phyloP scores from a whole-genome alignment of 2,113 vertebrate species.

The Halcyon malimbica region DNA sequence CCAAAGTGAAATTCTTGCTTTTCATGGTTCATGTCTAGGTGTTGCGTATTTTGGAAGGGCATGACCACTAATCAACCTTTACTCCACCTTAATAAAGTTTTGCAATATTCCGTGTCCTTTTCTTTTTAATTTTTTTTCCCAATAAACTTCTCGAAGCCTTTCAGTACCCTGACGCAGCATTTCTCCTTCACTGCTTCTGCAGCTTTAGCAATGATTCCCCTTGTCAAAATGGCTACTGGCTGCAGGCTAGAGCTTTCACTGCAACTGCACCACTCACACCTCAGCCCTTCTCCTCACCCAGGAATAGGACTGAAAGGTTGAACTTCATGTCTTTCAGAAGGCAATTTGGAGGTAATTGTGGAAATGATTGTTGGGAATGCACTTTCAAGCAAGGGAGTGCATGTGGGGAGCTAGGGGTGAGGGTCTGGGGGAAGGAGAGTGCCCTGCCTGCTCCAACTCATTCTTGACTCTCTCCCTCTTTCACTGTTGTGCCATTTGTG shows the following conservation, averaged over 20 bases:
- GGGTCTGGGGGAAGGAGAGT: not conserved
- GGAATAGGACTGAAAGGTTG: not conserved
- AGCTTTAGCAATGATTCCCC: not conserved
- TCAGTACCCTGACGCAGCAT: not conserved
- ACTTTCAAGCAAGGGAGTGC: not conserved
- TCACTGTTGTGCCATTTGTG: not conserved
- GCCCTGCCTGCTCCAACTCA: not conserved
- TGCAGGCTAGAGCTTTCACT: not conserved
- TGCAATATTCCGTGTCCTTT: not conserved
- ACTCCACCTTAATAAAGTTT: not conserved
- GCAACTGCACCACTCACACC: not conserved
- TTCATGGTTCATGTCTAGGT: not conserved
- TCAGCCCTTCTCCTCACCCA: not conserved
- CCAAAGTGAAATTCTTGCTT: not conserved
- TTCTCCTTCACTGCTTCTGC: not conserved
- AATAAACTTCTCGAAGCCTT: not conserved
- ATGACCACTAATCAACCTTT: not conserved
- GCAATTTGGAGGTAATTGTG: not conserved
- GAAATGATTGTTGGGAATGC: not conserved
- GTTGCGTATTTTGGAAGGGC: not conserved
- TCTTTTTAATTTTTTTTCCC: not conserved
- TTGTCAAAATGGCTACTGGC: not conserved
- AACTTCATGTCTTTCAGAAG: not conserved
- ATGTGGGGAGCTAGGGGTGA: not conserved
- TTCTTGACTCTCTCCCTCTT: not conserved